Percentiles rank a stretch among this genome's conserved stretches.
phyloP scores from a whole-genome alignment of 2,797 vertebrate species.

The Ambastaia sidthimunki region DNA sequence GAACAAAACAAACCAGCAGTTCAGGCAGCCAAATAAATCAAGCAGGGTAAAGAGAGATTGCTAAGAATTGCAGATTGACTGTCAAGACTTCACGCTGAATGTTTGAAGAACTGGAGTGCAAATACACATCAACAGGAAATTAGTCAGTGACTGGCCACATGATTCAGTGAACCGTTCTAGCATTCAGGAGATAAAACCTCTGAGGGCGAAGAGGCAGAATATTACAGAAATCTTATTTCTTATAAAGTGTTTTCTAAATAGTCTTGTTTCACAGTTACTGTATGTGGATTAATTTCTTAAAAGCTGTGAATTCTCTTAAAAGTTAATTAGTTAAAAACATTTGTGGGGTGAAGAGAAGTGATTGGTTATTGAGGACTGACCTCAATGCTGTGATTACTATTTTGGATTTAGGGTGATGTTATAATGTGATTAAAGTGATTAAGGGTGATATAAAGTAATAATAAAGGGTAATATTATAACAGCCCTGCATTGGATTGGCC shows the following conservation, averaged over 20 bases:
- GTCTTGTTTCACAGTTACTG: not conserved
- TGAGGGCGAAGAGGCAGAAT: not conserved
- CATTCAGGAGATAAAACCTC: not conserved
- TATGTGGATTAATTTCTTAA: not conserved
- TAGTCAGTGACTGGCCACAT: not conserved
- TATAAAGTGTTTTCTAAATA: not conserved
- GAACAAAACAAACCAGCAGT: not conserved
- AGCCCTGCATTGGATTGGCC: no score
- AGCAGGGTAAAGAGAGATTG: not conserved
- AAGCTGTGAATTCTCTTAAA: not conserved
- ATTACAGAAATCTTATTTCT: not conserved
- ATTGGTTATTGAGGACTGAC: no score
- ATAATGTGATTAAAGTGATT: not conserved
- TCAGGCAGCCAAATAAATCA: not conserved
- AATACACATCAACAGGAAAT: constrained; percentile 7
- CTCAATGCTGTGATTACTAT: no score
- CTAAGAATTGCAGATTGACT: not conserved
- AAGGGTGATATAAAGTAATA: not conserved
- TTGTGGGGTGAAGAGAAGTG: no score
- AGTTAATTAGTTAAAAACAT: no score
- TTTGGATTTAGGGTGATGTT: not conserved
- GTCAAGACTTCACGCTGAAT: not conserved
- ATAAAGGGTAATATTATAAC: not conserved
- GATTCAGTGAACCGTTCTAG: not conserved
- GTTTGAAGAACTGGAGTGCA: not conserved